Evolutionary conservation across 2,888 invertebrate species (phyloP).

Genomic region (Axea sp.): DNA sequence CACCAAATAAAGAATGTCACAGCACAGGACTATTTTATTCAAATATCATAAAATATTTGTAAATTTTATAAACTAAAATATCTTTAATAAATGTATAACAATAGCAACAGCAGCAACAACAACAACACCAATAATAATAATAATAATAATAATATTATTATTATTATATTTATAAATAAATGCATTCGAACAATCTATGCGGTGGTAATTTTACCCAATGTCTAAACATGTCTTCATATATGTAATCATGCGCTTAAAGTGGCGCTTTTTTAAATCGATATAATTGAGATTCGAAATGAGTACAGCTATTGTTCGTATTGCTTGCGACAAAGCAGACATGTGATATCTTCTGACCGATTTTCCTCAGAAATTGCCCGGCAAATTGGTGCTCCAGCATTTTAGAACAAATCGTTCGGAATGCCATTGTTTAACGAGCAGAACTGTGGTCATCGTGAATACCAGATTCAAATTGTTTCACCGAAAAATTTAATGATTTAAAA

Average conservation of each 20-base stretch:
- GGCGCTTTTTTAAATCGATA: slow-evolving; percentile 48
- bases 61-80: no score
- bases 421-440: slow-evolving; percentile 76
- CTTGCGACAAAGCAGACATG: slow-evolving; percentile 56
- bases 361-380: slow-evolving; percentile 78
- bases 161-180: no score
- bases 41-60: no score
- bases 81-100: no score
- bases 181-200: no score
- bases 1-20: no score
- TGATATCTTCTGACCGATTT: slow-evolving; percentile 75
- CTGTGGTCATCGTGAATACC: slow-evolving; percentile 75
- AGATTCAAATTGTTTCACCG: slow-evolving; percentile 63
- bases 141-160: no score
- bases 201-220: no score
- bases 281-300: slow-evolving; percentile 43
- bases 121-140: no score
- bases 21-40: no score
- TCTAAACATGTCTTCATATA: slow-evolving; percentile 10
- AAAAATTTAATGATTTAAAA: not conserved
- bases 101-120: no score
- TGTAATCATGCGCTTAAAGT: slow-evolving; percentile 28
- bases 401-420: slow-evolving; percentile 77
- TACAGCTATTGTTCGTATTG: slow-evolving; percentile 51
- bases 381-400: slow-evolving; percentile 75